Percentiles rank a stretch among this genome's conserved stretches.
These are phyloP conservation scores for Trichoplax adhaerens DNA, from an alignment of 37 sponge, comb jelly and placozoan species.

Conservation along the genomic window DNA sequence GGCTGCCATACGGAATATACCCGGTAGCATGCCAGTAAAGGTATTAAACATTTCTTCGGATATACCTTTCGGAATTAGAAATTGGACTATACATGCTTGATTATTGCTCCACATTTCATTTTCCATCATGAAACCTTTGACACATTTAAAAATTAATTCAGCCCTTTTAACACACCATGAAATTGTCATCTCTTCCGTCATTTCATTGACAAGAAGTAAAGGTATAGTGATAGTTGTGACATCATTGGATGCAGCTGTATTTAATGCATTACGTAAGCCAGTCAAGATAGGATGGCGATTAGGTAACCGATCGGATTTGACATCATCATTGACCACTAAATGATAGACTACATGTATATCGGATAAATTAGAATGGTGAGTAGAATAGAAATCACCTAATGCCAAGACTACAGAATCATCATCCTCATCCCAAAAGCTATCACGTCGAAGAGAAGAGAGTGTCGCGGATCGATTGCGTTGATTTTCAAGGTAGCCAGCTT, in stretches of 20 bases:
- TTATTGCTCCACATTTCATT: slow-evolving; percentile 31
- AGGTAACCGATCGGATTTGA: slow-evolving; percentile 10
- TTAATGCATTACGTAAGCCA: slow-evolving; percentile 63
- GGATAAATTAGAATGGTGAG: slow-evolving; percentile 83
- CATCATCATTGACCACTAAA: slow-evolving; percentile 36
- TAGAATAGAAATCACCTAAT: slow-evolving; percentile 76
- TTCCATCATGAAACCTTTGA: slow-evolving; percentile 95
- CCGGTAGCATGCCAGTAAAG: slow-evolving; percentile 63
- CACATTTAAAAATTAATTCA: slow-evolving; percentile 89
- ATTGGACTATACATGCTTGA: slow-evolving; percentile 60
- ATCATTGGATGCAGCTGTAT: slow-evolving; percentile 34
- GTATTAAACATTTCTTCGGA: slow-evolving; percentile 29
- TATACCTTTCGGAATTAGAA: slow-evolving; percentile 60
- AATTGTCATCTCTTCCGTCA: slow-evolving; percentile 78
- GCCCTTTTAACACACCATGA: slow-evolving; percentile 87
- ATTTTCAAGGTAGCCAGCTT: background rate
- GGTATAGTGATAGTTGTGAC: slow-evolving; percentile 54
- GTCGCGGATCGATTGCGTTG: background rate
- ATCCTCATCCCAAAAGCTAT: no score
- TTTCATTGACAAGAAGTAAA: slow-evolving; percentile 59
- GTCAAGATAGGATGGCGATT: slow-evolving; percentile 52
- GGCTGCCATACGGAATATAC: slow-evolving; percentile 34
- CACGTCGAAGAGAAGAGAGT: background rate
- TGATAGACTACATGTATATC: slow-evolving; percentile 78
- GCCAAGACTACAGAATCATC: slow-evolving; percentile 9